Conservation (phyloP, 2,888 invertebrate species). For the Chrysodeixis includens region DNA sequence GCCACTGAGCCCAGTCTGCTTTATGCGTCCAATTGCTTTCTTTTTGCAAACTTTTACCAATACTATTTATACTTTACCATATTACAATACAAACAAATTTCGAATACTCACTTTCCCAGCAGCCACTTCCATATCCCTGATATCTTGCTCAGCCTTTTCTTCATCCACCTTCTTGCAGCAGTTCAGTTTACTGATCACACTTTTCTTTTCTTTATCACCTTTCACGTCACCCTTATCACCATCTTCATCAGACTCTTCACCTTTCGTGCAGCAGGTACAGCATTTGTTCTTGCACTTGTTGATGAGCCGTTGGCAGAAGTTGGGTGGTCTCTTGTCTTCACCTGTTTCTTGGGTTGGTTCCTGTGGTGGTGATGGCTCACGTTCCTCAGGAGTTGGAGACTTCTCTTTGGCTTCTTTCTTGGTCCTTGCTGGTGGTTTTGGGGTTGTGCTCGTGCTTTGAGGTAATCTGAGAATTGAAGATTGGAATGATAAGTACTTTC, state of each 20-base stretch:
- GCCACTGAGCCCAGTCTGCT: no score
- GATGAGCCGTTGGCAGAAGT: slow-evolving; percentile 79
- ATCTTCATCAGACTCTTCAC: slow-evolving; percentile 66
- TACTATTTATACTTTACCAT: no score
- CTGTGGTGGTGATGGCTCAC: slow-evolving; percentile 51
- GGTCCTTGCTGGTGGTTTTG: slow-evolving; percentile 81
- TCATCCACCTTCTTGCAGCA: slow-evolving; percentile 80
- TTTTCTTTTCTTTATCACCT: slow-evolving; percentile 61
- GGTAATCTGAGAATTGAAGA: slow-evolving; percentile 74
- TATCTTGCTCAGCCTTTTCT: slow-evolving; percentile 63
- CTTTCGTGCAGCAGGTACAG: slow-evolving; percentile 85
- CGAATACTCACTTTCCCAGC: slow-evolving; percentile 83
- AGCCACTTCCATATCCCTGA: slow-evolving; percentile 76
- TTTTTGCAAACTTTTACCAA: no score
- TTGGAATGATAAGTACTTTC: not conserved
- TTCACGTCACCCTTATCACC: slow-evolving; percentile 56
- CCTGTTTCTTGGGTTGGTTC: slow-evolving; percentile 12
- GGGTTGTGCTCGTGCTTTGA: slow-evolving; percentile 85
- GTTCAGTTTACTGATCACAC: slow-evolving; percentile 76
- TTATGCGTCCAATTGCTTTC: no score
- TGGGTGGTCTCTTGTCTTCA: slow-evolving; percentile 64
- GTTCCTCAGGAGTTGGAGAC: slow-evolving; percentile 47
- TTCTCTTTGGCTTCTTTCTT: slow-evolving; percentile 71
- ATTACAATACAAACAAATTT: no score
- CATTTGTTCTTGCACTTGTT: slow-evolving; percentile 82